Evolutionary conservation across 2,888 invertebrate genomes (phyloP).

Genomic region (Rhopalosiphum nymphaeae): DNA sequence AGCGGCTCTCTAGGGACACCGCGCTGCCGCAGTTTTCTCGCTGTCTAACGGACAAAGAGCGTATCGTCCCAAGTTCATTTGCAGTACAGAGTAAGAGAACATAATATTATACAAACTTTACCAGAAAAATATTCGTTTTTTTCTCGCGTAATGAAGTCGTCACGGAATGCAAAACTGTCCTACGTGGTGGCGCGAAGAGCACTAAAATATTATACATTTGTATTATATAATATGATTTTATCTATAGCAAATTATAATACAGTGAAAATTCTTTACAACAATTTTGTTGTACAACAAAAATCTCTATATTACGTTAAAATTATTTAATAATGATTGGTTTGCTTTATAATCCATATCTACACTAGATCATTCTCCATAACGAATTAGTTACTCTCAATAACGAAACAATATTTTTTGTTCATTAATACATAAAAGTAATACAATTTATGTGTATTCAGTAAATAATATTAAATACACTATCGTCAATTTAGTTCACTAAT

Average conservation of each 20-base stretch:
- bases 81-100: not conserved
- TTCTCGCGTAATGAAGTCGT: not conserved
- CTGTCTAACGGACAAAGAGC: not conserved
- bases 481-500: not conserved
- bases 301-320: not conserved
- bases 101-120: not conserved
- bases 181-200: not conserved
- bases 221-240: not conserved
- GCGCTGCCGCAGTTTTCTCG: not conserved
- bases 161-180: not conserved
- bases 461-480: not conserved
- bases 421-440: not conserved
- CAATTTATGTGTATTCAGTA: not conserved
- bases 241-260: not conserved
- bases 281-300: not conserved
- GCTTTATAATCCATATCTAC: not conserved
- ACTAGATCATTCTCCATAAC: too few relatives aligned
- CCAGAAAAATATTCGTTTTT: not conserved
- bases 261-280: not conserved
- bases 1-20: slow-evolving; percentile 4
- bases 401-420: not conserved
- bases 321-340: not conserved
- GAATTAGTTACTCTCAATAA: not conserved
- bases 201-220: not conserved
- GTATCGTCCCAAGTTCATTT: not conserved